phyloP scores from a whole-genome alignment of 2,888 invertebrate genomes.

The Zaprionus lineosus region DNA sequence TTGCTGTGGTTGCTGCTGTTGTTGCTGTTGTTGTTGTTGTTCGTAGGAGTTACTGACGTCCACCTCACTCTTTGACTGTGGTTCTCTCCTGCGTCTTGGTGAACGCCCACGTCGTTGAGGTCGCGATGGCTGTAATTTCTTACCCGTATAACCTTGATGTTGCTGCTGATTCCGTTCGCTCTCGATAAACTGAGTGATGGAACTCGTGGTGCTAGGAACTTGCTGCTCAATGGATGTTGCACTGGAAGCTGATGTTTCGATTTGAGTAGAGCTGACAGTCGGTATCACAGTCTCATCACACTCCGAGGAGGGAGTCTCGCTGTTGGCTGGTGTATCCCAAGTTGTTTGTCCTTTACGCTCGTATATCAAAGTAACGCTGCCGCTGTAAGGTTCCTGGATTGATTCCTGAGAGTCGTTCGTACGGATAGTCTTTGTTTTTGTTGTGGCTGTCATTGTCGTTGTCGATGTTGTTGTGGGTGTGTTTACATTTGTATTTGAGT shows the following conservation, averaged over 20 bases:
- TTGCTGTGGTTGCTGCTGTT: conserved; percentile 35
- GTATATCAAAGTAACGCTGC: conserved; percentile 45
- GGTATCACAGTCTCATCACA: conserved; percentile 17
- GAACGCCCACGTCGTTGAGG: conserved; percentile 77
- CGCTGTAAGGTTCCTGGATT: conserved; percentile 26
- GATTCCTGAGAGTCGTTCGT: conserved; percentile 37
- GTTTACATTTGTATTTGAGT: too few relatives aligned
- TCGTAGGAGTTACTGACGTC: conserved; percentile 11
- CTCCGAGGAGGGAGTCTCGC: conserved; percentile 19
- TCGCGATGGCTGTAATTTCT: conserved; percentile 57
- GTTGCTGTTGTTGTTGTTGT: conserved; percentile 10
- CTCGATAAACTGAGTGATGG: conserved; percentile 54
- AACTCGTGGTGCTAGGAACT: conserved; percentile 47
- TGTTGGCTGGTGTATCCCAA: conserved; percentile 45
- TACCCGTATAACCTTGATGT: conserved; percentile 37
- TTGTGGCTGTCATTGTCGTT: conserved; percentile 39
- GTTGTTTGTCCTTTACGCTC: conserved; percentile 25
- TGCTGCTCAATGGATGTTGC: conserved; percentile 30
- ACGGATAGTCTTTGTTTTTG: conserved; percentile 40
- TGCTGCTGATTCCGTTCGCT: conserved; percentile 48
- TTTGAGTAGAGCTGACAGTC: conserved; percentile 14
- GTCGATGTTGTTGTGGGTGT: conserved; percentile 22
- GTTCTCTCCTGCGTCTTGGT: conserved; percentile 69
- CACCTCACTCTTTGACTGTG: conserved; percentile 12
- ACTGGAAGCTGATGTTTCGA: conserved; percentile 20